A percentile compares a stretch with the other conserved stretches of the same genome.
phyloP scores from a whole-genome alignment of 2,888 invertebrate genomes.

The Pyrrhosoma nymphula region DNA sequence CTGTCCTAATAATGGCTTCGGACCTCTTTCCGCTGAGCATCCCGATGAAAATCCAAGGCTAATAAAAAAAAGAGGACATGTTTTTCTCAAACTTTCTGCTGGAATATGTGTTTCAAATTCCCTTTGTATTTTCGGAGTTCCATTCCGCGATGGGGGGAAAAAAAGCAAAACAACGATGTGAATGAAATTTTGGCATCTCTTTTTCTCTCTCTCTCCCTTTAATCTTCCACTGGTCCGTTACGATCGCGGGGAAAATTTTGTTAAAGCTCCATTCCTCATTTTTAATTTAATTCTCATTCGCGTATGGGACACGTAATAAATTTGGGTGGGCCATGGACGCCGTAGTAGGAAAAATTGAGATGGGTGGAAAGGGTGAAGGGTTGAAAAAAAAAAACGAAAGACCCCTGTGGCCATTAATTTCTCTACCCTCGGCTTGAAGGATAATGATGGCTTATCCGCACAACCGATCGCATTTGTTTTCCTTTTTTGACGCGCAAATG shows the following conservation, averaged over 20 bases:
- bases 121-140: not conserved
- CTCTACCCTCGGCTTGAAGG: not conserved
- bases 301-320: slow-evolving; percentile 23
- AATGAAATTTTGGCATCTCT: not conserved
- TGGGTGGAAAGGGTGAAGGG: not conserved
- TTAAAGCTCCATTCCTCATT: slow-evolving; percentile 32
- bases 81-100: not conserved
- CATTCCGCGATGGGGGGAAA: not conserved
- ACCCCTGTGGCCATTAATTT: not conserved
- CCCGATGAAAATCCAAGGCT: not conserved
- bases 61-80: not conserved
- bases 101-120: not conserved
- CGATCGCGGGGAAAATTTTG: slow-evolving; percentile 9
- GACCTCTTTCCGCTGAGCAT: not conserved
- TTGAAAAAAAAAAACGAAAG: not conserved
- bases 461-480: slow-evolving; percentile 54
- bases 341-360: not conserved
- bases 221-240: slow-evolving; percentile 8
- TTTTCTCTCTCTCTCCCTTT: not conserved
- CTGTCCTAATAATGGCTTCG: not conserved
- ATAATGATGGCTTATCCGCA: slow-evolving; percentile 52
- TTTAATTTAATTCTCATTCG: slow-evolving; percentile 57
- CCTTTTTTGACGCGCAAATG: slow-evolving; percentile 46
- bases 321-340: not conserved
- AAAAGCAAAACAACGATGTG: not conserved